Evolutionary conservation across 2,113 vertebrate species (phyloP), one percentile per base, ranked within the genome.

Genomic region (Phainopepla nitens): DNA sequence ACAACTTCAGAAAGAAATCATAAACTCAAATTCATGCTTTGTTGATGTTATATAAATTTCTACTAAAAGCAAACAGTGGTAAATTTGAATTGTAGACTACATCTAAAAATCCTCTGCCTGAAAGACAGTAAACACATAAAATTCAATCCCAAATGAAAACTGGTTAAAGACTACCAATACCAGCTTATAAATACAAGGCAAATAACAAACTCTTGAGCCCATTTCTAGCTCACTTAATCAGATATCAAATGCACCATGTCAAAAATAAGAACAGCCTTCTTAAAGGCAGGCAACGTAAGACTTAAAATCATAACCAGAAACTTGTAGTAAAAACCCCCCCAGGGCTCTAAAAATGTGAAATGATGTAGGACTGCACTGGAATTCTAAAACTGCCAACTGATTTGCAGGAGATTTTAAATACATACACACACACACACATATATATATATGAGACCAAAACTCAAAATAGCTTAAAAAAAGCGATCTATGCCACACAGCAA

Each of bases 351-450:
- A 90, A 89, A 41, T 41, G 9, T 2, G 2, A 82, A 91, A 24
- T 39, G 33, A 78, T 54, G 31, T 39, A 57, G 54, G n/a, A 91
- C 57, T 47, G 75, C 64, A 89, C 1, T 22, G 27, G 47, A 66
- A 85, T 82, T 78, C 61, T 86, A 78, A 72, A 91, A 90, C 3
- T 61, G 18, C 29, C 62, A 65, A 36, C 29, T n/a, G 33, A 72
- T 81, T 83, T 53, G 36, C 71, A 71, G 22, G 31, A 75, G 23
- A 44, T 82, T 81, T 89, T 77, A 82, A 20, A 41, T 4, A 33
- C 1, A 54, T 25, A 23, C 2, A 51, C 1, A 42, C 0, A 45
- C 0, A 70, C 1, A 62, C 1, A 54, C 2, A 56, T 0, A 44
- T 1, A 33, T 6, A 42, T 3, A 41, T 6, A 29, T 4, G 6